phyloP scores from a whole-genome alignment of 2,113 vertebrate genomes.

The Thalassarche chlororhynchos region DNA sequence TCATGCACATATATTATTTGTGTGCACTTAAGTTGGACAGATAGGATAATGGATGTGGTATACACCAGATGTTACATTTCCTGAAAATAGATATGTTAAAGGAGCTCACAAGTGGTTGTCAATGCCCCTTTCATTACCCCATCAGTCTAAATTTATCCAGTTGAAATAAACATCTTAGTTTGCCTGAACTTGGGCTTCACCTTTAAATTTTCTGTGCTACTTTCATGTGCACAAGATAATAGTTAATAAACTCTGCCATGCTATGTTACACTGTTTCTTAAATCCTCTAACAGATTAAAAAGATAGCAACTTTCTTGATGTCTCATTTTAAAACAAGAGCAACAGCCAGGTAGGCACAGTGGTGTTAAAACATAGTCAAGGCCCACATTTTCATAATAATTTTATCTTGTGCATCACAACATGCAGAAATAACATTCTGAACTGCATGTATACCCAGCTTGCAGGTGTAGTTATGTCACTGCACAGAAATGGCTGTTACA shows the following conservation, averaged over 20 bases:
- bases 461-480: neutral
- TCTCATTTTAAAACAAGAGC: neutral
- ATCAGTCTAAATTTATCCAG: conserved; percentile 68
- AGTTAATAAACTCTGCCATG: neutral
- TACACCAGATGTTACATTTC: conserved; percentile 89
- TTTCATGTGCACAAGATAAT: neutral
- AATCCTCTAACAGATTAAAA: neutral
- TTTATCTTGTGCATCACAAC: neutral
- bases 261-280: neutral
- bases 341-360: neutral
- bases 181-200: conserved; percentile 58
- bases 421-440: neutral
- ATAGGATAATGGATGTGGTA: conserved; percentile 69
- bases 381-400: neutral
- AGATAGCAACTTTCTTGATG: neutral
- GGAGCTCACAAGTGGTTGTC: conserved; percentile 76
- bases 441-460: neutral
- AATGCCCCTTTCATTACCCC: conserved; percentile 85
- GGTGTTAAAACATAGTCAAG: neutral
- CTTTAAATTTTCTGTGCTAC: conserved; percentile 2
- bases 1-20: conserved; percentile 71
- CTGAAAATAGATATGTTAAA: conserved; percentile 88
- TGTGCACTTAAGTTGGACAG: conserved; percentile 69
- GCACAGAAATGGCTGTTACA: neutral
- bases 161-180: conserved; percentile 70